phyloP scores from a whole-genome alignment of 2,797 vertebrate species.

The Lacerta viridis region DNA sequence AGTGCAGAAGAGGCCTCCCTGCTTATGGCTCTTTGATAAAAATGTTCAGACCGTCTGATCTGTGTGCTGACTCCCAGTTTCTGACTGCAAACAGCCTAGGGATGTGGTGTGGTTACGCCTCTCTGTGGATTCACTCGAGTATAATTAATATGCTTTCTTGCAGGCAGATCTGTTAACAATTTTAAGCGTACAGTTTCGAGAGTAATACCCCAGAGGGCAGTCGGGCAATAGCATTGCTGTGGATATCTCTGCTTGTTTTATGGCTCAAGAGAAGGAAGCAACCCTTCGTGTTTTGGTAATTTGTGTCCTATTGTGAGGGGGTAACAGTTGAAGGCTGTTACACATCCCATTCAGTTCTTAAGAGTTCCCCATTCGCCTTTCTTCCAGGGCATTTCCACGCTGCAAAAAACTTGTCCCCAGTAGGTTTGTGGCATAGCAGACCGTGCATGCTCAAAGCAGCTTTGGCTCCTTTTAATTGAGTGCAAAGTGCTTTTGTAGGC shows the following conservation, averaged over 20 bases:
- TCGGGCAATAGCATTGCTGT: neutral
- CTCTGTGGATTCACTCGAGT: conserved; percentile 19
- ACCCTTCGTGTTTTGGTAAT: neutral
- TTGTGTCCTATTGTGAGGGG: neutral
- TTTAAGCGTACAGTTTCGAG: neutral
- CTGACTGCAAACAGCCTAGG: neutral
- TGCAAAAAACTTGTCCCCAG: neutral
- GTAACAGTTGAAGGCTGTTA: neutral
- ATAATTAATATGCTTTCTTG: conserved; percentile 1
- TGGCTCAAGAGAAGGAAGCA: neutral
- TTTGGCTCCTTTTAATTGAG: no score
- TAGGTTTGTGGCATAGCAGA: neutral
- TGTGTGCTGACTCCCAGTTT: neutral
- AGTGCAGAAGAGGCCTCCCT: neutral
- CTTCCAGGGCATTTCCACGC: neutral
- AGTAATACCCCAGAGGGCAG: neutral
- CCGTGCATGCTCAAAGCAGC: no score
- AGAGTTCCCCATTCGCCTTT: neutral
- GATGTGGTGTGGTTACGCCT: conserved; percentile 11
- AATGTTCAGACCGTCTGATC: neutral
- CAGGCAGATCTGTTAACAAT: neutral
- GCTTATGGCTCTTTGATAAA: neutral
- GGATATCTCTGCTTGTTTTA: neutral
- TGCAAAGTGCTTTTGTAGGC: no score
- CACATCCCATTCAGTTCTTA: neutral